Conservation (phyloP, 2,797 vertebrate genomes). For the Poeciliopsis presidionis region DNA sequence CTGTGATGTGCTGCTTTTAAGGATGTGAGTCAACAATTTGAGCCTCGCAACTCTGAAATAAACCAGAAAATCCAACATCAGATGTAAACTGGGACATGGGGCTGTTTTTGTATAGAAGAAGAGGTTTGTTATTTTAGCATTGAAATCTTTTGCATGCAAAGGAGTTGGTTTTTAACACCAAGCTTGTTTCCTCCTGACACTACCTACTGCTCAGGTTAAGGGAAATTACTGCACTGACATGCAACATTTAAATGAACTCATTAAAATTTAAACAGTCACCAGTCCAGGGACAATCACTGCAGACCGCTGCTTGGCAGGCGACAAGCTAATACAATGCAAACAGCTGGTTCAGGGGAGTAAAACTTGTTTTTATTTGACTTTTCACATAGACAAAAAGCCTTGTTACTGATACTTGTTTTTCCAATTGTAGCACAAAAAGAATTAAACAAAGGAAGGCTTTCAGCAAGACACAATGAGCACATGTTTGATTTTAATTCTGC, state of each 20-base stretch:
- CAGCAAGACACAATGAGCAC: slow-evolving; percentile 6
- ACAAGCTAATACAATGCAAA: slow-evolving; percentile 66
- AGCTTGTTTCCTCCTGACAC: slow-evolving; percentile 52
- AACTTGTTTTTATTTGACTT: slow-evolving; percentile 37
- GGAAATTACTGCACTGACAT: slow-evolving; percentile 60
- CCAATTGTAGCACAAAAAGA: slow-evolving; percentile 13
- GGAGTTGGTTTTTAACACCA: slow-evolving; percentile 34
- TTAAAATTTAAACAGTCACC: slow-evolving; percentile 69
- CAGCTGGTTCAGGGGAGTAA: slow-evolving; percentile 26
- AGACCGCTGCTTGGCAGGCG: slow-evolving; percentile 52
- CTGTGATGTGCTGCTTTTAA: slow-evolving; percentile 17
- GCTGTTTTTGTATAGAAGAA: slow-evolving; percentile 31
- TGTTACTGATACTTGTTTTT: slow-evolving; percentile 43
- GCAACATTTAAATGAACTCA: slow-evolving; percentile 77
- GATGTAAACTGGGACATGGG: slow-evolving; percentile 35
- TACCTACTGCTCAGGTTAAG: slow-evolving; percentile 60
- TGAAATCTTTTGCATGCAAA: slow-evolving; percentile 59
- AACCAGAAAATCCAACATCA: slow-evolving; percentile 43
- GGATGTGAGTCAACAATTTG: slow-evolving; percentile 34
- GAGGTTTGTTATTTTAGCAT: slow-evolving; percentile 51
- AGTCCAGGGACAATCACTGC: slow-evolving; percentile 59
- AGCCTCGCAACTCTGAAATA: slow-evolving; percentile 22
- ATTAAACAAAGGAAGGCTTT: slow-evolving; percentile 21
- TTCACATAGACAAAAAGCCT: slow-evolving; percentile 39
- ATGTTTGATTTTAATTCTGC: not conserved